These are phyloP conservation scores for Microcebus ravelobensis DNA, from an alignment of 2,113 vertebrate genomes.

Conservation along the genomic window DNA sequence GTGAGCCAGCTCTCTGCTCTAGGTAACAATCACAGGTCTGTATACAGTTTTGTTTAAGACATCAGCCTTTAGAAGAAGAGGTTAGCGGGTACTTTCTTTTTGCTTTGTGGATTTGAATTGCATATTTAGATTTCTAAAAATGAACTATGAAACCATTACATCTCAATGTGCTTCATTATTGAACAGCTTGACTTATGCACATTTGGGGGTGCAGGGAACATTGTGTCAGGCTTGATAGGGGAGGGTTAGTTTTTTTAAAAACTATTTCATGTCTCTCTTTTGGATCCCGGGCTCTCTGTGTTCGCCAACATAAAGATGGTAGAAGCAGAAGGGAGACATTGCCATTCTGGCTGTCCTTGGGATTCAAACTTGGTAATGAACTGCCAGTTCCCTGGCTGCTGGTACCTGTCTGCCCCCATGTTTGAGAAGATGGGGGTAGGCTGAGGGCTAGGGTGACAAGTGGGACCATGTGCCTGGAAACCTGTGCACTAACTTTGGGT, in stretches of 20 bases:
- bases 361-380: background rate
- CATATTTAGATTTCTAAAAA: slow-evolving; percentile 33
- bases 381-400: background rate
- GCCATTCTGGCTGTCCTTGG: background rate
- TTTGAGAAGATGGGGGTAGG: background rate
- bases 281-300: background rate
- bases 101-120: background rate
- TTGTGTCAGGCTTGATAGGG: background rate
- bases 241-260: background rate
- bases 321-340: background rate
- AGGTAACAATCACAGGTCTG: background rate
- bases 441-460: background rate
- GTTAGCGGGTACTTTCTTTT: background rate
- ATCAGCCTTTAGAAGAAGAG: background rate
- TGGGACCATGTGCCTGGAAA: background rate
- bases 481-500: background rate
- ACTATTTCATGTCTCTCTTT: background rate
- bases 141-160: background rate
- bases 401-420: background rate
- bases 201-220: background rate
- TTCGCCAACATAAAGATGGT: background rate
- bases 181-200: background rate
- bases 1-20: background rate
- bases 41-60: background rate
- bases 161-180: background rate